Conservation (phyloP, 1,140 invertebrate genomes). For the Rhagoletis zephyria region DNA sequence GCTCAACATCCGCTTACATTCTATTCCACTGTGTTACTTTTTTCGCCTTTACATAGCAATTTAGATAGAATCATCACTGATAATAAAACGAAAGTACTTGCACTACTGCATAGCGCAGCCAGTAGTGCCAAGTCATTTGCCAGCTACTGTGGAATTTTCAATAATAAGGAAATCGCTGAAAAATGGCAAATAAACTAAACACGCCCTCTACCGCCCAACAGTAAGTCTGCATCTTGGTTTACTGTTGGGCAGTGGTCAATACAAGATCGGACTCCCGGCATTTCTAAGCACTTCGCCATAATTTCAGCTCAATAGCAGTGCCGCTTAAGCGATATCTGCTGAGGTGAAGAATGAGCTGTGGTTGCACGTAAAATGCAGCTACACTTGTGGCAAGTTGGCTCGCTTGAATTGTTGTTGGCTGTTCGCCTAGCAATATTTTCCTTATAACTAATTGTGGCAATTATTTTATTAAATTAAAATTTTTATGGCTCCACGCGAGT, state of each 20-base stretch:
- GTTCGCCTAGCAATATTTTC: background rate
- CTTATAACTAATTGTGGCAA: slow-evolving; percentile 65
- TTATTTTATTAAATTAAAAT: slow-evolving; percentile 69
- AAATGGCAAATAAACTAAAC: background rate
- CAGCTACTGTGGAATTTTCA: background rate
- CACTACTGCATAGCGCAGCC: background rate
- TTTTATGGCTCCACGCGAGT: slow-evolving; percentile 27
- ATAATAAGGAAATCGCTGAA: background rate
- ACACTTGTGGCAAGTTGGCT: background rate
- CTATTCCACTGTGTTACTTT: too few relatives aligned
- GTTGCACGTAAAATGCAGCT: background rate
- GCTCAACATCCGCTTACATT: too few relatives aligned
- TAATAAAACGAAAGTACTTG: background rate
- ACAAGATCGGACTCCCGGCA: background rate
- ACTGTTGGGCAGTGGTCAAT: background rate
- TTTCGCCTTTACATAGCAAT: too few relatives aligned
- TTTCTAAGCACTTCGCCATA: background rate
- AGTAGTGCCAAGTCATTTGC: background rate
- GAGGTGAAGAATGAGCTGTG: background rate
- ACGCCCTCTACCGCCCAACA: background rate
- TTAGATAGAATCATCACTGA: background rate
- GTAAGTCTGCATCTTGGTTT: background rate
- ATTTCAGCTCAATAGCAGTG: background rate
- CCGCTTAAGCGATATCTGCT: background rate
- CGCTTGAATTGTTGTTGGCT: background rate